Percentiles rank a stretch among this genome's conserved stretches.
These are phyloP conservation scores for Pristionchus japonicus DNA, from an alignment of 2,888 invertebrate genomes.

Conservation along the genomic window DNA sequence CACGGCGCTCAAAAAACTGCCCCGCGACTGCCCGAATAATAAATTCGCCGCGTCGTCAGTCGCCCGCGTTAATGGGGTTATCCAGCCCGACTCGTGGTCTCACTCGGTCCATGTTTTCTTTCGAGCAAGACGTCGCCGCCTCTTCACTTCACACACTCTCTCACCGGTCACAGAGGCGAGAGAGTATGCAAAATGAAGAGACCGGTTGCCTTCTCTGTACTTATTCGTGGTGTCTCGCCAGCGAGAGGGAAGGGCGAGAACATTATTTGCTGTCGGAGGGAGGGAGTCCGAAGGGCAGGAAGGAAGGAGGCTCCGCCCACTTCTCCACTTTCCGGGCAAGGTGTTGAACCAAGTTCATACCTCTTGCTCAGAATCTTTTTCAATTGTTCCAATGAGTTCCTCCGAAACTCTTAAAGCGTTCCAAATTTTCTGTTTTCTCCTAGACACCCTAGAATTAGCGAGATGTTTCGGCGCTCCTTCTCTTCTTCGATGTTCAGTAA, in stretches of 20 bases:
- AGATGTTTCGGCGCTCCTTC: no score
- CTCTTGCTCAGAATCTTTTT: no score
- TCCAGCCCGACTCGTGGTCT: no score
- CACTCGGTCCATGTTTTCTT: no score
- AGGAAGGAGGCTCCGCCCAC: not conserved
- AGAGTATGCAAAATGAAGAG: no score
- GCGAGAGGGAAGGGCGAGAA: not conserved
- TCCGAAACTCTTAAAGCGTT: no score
- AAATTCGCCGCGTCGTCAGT: not conserved
- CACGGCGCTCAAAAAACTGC: not conserved
- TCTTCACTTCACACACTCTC: not conserved
- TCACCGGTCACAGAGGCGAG: no score
- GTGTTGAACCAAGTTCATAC: no score
- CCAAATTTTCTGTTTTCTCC: not conserved
- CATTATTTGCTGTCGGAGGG: not conserved
- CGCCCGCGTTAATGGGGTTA: not conserved
- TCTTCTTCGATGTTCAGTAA: not conserved
- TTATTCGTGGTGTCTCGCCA: no score
- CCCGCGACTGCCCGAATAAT: not conserved
- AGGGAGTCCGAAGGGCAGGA: not conserved
- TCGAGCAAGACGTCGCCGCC: not conserved
- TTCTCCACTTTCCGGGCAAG: not conserved
- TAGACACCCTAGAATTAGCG: not conserved
- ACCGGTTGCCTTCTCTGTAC: no score
- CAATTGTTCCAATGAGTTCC: no score